Conservation (phyloP, 2,888 invertebrate genomes). For the Conops quadrifasciatus region DNA sequence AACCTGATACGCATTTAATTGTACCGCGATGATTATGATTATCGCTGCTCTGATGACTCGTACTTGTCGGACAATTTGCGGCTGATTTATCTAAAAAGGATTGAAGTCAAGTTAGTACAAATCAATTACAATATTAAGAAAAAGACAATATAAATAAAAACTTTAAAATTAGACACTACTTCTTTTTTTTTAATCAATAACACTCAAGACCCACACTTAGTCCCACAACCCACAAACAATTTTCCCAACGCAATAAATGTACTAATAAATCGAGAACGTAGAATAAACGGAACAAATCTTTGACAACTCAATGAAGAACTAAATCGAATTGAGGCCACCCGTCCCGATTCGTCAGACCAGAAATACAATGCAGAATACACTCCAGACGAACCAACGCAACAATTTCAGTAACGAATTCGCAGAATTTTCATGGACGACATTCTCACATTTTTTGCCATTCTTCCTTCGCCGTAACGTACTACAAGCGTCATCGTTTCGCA, state of each 20-base stretch:
- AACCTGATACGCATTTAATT: constrained; percentile 58
- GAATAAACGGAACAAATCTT: no score
- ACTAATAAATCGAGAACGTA: no score
- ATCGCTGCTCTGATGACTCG: constrained; percentile 53
- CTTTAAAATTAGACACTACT: background rate
- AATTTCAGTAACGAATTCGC: no score
- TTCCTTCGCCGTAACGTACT: background rate
- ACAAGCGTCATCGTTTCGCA: background rate
- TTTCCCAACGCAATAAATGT: background rate
- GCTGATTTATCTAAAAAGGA: constrained; percentile 60
- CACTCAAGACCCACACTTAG: no score
- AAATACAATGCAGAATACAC: background rate
- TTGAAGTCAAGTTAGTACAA: no score
- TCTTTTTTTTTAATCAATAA: no score
- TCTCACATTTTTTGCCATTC: no score
- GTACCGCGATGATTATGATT: constrained; percentile 55
- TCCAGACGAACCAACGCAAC: no score
- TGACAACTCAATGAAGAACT: constrained; percentile 22
- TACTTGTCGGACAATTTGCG: constrained; percentile 55
- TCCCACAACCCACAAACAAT: background rate
- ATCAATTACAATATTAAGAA: constrained; percentile 7
- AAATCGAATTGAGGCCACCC: constrained; percentile 44
- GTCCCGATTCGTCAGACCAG: constrained; percentile 47
- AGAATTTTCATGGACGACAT: no score
- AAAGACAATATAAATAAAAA: constrained; percentile 19